Conservation (phyloP, 2,888 invertebrate species). For the Apotomis betuletana region DNA sequence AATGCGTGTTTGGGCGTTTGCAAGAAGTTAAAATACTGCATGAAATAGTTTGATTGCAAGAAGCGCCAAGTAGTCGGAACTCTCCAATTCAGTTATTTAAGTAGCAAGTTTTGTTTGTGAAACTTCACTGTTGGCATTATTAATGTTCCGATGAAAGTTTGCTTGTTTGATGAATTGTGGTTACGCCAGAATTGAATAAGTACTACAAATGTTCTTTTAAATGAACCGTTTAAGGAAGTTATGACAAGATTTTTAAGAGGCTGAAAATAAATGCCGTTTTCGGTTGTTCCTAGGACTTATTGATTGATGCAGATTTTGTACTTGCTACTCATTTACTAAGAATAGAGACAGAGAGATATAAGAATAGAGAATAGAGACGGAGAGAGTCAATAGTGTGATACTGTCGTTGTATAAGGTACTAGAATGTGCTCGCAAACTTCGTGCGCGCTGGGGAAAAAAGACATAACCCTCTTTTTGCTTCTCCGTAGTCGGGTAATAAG, state of each 20-base stretch:
- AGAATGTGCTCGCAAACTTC: too few relatives aligned
- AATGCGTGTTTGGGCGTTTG: too few relatives aligned
- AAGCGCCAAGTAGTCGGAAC: conserved; percentile 20
- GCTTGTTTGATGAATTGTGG: conserved; percentile 34
- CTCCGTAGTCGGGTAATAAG: too few relatives aligned
- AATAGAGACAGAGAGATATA: too few relatives aligned
- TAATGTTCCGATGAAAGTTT: conserved; percentile 33
- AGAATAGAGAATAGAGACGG: too few relatives aligned
- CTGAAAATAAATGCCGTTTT: not conserved
- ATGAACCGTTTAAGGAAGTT: conserved; percentile 7
- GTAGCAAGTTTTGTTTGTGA: conserved; percentile 28
- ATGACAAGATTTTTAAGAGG: not conserved
- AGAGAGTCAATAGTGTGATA: too few relatives aligned
- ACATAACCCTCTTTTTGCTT: too few relatives aligned
- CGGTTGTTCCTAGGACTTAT: not conserved
- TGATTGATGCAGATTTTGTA: not conserved
- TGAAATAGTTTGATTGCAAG: not conserved
- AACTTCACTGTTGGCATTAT: conserved; percentile 30
- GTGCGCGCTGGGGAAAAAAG: too few relatives aligned
- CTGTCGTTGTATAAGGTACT: too few relatives aligned
- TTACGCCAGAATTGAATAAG: conserved; percentile 5
- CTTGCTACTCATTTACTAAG: too few relatives aligned
- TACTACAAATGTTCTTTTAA: conserved; percentile 22
- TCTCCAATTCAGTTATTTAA: conserved; percentile 24
- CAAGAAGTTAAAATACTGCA: not conserved